A percentile compares a stretch with the other conserved stretches of the same genome.
Conservation (phyloP, 2,797 vertebrate genomes). For the Sitta carolinensis region DNA sequence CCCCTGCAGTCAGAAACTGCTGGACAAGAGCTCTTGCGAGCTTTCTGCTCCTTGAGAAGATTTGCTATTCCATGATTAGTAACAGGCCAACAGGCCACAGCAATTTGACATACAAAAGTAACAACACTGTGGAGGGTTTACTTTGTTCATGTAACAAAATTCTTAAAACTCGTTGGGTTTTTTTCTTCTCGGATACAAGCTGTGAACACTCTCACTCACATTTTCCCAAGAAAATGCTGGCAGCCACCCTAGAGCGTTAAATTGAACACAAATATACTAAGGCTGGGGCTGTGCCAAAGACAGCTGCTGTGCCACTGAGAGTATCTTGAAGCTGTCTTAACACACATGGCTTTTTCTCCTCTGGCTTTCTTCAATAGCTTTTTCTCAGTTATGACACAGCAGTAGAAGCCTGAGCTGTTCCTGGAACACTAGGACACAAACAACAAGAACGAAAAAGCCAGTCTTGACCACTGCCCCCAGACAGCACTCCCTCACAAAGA, state of each 20-base stretch:
- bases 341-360: neutral
- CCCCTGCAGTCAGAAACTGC: neutral
- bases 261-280: neutral
- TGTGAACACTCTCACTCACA: neutral
- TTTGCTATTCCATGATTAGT: neutral
- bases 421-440: neutral
- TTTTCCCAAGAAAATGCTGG: constrained; percentile 12
- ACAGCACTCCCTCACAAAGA: neutral
- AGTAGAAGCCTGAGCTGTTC: neutral
- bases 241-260: neutral
- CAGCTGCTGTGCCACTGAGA: neutral
- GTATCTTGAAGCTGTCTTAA: constrained; percentile 23
- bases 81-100: neutral
- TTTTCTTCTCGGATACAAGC: neutral
- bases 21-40: neutral
- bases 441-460: neutral
- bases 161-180: neutral
- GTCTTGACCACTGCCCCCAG: neutral
- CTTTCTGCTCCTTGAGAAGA: neutral
- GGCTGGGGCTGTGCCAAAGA: neutral
- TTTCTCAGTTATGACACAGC: neutral
- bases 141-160: neutral
- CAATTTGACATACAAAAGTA: neutral
- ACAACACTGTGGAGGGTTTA: neutral
- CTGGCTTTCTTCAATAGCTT: constrained; percentile 4